Percentiles rank a stretch among this genome's conserved stretches.
phyloP scores from a whole-genome alignment of 2,113 vertebrate species.

The Tinamus guttatus region DNA sequence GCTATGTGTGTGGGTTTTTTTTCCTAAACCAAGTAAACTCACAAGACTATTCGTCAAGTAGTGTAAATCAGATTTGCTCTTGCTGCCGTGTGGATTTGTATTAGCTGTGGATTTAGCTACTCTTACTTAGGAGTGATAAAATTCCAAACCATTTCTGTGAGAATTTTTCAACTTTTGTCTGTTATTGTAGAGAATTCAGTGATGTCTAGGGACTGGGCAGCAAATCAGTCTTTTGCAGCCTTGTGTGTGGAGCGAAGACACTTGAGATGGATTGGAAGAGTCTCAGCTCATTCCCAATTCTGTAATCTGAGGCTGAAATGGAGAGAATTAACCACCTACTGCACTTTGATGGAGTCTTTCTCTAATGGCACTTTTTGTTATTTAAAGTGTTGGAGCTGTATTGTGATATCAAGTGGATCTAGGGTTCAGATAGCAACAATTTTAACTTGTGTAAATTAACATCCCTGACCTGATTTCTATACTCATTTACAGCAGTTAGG shows the following conservation, averaged over 20 bases:
- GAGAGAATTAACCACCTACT: background rate
- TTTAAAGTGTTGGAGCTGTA: background rate
- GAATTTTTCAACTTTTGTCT: background rate
- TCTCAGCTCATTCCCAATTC: accelerated
- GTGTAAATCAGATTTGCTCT: background rate
- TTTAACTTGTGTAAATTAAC: background rate
- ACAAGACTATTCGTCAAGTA: background rate
- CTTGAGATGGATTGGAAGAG: background rate
- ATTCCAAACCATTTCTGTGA: background rate
- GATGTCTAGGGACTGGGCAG: background rate
- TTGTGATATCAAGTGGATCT: background rate
- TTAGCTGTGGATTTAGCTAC: background rate
- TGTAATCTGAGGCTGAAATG: background rate
- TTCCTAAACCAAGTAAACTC: background rate
- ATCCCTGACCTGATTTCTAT: background rate
- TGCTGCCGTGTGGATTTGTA: background rate
- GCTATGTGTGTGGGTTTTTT: background rate
- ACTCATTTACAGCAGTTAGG: background rate
- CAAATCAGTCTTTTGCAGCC: background rate
- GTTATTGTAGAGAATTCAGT: background rate
- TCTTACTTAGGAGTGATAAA: background rate
- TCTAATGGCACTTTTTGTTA: background rate
- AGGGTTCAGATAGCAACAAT: background rate
- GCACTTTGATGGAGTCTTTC: accelerated
- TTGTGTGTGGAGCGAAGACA: background rate